Evolutionary conservation across 2,113 vertebrate genomes (phyloP).

Genomic region (Saccopteryx bilineata): DNA sequence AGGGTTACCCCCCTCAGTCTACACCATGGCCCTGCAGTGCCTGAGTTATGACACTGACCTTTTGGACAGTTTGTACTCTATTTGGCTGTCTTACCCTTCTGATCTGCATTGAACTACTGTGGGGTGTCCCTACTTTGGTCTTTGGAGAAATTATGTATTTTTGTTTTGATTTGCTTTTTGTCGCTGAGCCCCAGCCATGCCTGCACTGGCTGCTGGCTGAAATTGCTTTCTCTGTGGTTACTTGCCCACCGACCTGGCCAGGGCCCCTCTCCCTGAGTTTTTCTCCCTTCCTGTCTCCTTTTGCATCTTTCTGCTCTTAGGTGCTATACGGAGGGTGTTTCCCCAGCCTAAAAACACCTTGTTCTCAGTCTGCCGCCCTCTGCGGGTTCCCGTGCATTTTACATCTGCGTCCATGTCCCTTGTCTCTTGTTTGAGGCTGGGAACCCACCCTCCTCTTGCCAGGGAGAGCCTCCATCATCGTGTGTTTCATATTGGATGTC

Average conservation of each 20-base stretch:
- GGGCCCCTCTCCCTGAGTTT: neutral
- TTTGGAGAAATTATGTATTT: neutral
- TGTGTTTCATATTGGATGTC: neutral
- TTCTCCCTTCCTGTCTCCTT: neutral
- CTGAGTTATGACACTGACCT: neutral
- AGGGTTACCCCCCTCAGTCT: too few species aligned
- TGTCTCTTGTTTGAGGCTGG: neutral
- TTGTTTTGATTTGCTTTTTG: neutral
- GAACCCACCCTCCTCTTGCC: fast-evolving
- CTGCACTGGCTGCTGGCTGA: neutral
- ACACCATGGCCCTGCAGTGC: neutral
- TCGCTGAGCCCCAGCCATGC: too few species aligned
- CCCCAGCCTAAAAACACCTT: neutral
- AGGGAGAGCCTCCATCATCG: neutral
- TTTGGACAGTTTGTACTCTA: neutral
- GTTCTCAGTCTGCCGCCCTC: neutral
- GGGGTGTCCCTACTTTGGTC: fast-evolving
- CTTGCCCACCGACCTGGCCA: neutral
- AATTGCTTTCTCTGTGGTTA: neutral
- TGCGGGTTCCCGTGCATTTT: neutral
- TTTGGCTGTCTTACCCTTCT: neutral
- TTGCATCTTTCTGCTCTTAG: neutral
- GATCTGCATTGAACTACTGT: neutral
- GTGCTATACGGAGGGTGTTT: neutral
- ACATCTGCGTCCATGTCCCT: neutral